These are phyloP conservation scores for Heteromyza rotundicornis DNA, from an alignment of 2,888 invertebrate species.

Conservation along the genomic window DNA sequence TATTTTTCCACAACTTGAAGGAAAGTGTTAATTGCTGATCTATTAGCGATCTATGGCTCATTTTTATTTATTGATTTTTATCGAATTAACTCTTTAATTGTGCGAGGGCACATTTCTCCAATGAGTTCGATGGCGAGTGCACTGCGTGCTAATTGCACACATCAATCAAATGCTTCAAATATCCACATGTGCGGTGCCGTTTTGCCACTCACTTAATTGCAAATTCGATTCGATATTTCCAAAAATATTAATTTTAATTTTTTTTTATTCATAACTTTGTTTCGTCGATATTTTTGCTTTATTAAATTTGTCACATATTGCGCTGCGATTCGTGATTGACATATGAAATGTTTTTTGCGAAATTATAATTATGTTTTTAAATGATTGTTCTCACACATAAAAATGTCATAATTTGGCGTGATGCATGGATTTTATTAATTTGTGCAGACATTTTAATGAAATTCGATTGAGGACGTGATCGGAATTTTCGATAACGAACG, in stretches of 20 bases:
- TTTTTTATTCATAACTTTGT: neutral
- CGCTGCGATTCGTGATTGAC: neutral
- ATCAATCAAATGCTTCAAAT: no score
- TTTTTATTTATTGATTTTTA: no score
- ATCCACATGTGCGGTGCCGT: no score
- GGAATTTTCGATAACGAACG: no score
- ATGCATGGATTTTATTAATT: constrained; percentile 14
- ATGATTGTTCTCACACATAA: constrained; percentile 39
- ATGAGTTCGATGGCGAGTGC: no score
- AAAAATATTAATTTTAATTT: neutral
- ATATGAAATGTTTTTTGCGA: neutral
- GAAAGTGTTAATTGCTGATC: no score
- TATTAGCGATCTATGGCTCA: no score
- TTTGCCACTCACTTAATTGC: neutral
- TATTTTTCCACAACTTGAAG: no score
- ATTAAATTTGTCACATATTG: neutral
- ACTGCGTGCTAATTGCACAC: no score
- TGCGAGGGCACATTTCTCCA: no score
- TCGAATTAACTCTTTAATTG: no score
- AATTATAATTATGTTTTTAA: constrained; percentile 19
- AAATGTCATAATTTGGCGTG: constrained; percentile 36
- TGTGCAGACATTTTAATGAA: constrained; percentile 18
- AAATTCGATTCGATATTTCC: neutral
- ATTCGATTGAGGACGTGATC: constrained; percentile 23
- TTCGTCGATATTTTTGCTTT: no score